Evolutionary conservation across 2,113 vertebrate genomes (phyloP).

Genomic region (Dermatemys mawii): DNA sequence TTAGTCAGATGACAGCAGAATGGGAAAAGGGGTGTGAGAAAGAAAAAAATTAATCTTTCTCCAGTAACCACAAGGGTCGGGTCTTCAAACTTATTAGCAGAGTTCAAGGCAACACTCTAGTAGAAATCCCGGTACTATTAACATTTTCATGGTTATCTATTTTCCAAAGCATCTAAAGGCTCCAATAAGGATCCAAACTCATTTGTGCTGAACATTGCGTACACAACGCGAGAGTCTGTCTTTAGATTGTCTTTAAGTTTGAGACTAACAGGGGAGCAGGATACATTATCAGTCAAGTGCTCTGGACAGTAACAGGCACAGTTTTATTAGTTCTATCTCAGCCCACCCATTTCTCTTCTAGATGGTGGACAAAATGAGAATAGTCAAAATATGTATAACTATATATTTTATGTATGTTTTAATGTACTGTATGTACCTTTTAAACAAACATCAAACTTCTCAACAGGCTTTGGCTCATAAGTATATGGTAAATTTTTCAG

Average conservation of each 20-base stretch:
- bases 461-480: not conserved
- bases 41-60: not conserved
- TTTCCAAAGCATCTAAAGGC: not conserved
- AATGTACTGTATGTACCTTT: not conserved
- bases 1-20: not conserved
- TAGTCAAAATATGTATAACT: not conserved
- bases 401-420: not conserved
- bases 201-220: not conserved
- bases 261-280: not conserved
- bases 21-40: not conserved
- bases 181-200: not conserved
- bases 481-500: not conserved
- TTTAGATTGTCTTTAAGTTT: not conserved
- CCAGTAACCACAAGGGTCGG: not conserved
- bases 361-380: not conserved
- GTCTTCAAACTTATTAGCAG: accelerated
- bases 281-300: not conserved
- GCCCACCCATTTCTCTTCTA: accelerated
- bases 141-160: accelerated
- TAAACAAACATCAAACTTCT: not conserved
- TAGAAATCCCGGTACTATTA: not conserved
- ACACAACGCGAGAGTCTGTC: not conserved
- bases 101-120: accelerated
- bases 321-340: not conserved
- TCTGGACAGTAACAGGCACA: not conserved